phyloP scores from a whole-genome alignment of 2,888 invertebrate genomes.

The Lathronympha strigana region DNA sequence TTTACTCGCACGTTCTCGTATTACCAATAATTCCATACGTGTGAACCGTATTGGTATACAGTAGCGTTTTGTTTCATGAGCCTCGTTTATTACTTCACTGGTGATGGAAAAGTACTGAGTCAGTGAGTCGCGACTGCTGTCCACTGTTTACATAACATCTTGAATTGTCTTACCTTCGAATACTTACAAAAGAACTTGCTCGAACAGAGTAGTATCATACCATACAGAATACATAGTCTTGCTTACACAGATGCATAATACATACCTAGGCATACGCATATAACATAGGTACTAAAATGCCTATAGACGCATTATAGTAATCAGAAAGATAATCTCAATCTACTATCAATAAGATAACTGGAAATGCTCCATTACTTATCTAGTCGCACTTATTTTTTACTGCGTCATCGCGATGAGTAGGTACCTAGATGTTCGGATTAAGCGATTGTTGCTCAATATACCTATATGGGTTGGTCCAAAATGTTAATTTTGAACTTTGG shows the following conservation, averaged over 20 bases:
- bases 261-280: no score
- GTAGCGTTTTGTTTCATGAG: slow-evolving; percentile 71
- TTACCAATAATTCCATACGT: slow-evolving; percentile 45
- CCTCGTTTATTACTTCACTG: slow-evolving; percentile 62
- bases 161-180: slow-evolving; percentile 30
- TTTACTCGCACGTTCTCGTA: slow-evolving; percentile 54
- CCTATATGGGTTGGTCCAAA: neutral
- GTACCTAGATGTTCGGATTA: no score
- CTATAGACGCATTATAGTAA: slow-evolving; percentile 4
- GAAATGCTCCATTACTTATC: neutral
- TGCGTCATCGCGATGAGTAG: no score
- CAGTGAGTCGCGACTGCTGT: slow-evolving; percentile 28
- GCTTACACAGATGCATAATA: no score
- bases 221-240: slow-evolving; percentile 7
- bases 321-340: neutral
- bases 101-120: slow-evolving; percentile 41
- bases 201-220: slow-evolving; percentile 20
- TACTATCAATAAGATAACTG: slow-evolving; percentile 20
- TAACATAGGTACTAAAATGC: no score
- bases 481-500: neutral
- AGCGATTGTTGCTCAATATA: no score
- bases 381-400: neutral
- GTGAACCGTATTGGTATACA: slow-evolving; percentile 48
- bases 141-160: slow-evolving; percentile 39
- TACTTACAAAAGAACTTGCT: slow-evolving; percentile 31